These are phyloP conservation scores for Camelus bactrianus DNA, from an alignment of 2,113 vertebrate genomes.

Conservation along the genomic window DNA sequence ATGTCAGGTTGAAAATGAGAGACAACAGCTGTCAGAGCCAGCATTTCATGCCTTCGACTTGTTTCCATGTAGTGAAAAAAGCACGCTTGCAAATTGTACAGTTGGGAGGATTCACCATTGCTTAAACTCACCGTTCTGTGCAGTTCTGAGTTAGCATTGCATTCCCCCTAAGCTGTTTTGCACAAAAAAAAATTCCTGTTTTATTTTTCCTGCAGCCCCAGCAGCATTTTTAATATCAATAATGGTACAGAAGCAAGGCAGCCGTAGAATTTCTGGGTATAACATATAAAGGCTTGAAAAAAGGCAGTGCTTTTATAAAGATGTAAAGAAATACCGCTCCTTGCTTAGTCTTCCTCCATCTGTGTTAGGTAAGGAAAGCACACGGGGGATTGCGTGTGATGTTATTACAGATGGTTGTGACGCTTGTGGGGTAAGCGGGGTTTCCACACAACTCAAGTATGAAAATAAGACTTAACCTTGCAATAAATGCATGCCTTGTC, in stretches of 20 bases:
- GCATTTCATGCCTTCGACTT: background rate
- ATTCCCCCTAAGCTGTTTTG: background rate
- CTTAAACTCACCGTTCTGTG: constrained; percentile 18
- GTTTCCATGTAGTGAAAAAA: background rate
- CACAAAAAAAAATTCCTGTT: background rate
- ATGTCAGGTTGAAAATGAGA: constrained; percentile 67
- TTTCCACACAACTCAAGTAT: background rate
- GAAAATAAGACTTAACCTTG: background rate
- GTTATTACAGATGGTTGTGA: background rate
- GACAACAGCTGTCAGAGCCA: constrained; percentile 61
- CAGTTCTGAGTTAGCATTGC: background rate
- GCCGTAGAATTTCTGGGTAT: background rate
- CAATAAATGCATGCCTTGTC: background rate
- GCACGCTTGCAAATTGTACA: background rate
- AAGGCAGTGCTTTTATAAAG: background rate
- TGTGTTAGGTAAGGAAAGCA: background rate
- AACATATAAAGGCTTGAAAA: background rate
- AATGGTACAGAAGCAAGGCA: background rate
- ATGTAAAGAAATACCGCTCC: background rate
- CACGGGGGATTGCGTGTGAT: background rate
- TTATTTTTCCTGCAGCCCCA: background rate
- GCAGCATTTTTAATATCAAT: background rate
- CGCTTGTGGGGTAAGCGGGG: background rate
- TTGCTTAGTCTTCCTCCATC: background rate
- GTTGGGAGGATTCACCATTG: background rate